phyloP scores from a whole-genome alignment of 2,888 invertebrate genomes.

The Allygus modestus region DNA sequence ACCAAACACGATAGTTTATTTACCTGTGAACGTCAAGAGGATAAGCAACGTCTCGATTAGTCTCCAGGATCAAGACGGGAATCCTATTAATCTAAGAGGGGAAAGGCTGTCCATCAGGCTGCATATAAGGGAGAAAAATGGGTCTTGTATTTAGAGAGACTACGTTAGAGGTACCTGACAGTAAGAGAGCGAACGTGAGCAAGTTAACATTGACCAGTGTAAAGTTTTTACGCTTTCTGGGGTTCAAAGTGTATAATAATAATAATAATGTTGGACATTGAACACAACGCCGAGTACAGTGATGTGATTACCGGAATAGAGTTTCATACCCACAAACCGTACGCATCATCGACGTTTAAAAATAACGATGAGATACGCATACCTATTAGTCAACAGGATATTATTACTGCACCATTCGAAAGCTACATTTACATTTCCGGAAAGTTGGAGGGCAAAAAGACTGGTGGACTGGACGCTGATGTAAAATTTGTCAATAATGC shows the following conservation, averaged over 20 bases:
- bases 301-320: background rate
- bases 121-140: background rate
- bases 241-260: background rate
- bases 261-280: background rate
- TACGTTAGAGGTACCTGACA: background rate
- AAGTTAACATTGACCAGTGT: background rate
- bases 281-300: background rate
- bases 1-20: background rate
- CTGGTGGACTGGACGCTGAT: background rate
- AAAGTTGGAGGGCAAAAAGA: background rate
- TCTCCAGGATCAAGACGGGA: background rate
- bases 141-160: background rate
- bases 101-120: background rate
- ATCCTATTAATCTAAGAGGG: background rate
- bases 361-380: constrained; percentile 25
- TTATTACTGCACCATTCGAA: constrained; percentile 8
- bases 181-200: background rate
- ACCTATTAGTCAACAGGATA: constrained; percentile 3
- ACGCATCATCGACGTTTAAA: constrained; percentile 12
- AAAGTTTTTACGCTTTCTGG: background rate
- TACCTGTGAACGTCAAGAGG: constrained; percentile 8
- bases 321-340: constrained; percentile 23
- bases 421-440: background rate
- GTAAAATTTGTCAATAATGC: constrained; percentile 14
- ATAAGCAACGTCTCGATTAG: background rate